Evolutionary conservation across 2,888 invertebrate species (phyloP).

Genomic region (Fabriciana adippe): DNA sequence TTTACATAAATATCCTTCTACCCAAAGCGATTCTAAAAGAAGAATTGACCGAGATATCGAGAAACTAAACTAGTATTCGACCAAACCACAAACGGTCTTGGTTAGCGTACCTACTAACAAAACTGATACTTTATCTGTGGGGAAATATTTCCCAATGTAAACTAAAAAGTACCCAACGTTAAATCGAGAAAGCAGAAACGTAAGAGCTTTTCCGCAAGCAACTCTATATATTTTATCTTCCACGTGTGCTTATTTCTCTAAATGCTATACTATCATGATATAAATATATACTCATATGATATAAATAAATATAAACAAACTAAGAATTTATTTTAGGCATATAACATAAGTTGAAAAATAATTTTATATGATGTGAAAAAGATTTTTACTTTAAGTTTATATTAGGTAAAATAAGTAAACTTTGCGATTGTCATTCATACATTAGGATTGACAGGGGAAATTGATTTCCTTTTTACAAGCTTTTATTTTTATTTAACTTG

Average conservation of each 20-base stretch:
- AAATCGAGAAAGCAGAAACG: constrained; percentile 10
- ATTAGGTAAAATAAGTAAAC: too few relatives aligned
- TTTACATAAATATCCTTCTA: background rate
- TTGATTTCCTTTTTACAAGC: too few relatives aligned
- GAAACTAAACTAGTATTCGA: constrained; percentile 29
- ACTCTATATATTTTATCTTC: background rate
- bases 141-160: constrained; percentile 15
- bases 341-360: too few relatives aligned
- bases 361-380: too few relatives aligned
- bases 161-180: constrained; percentile 5
- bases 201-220: constrained; percentile 7
- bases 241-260: background rate
- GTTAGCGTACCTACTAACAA: constrained; percentile 19
- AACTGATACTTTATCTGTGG: constrained; percentile 25
- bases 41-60: constrained; percentile 24
- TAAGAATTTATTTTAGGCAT: too few relatives aligned
- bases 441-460: too few relatives aligned
- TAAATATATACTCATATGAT: too few relatives aligned
- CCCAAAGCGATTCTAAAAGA: constrained; percentile 6
- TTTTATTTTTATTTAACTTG: too few relatives aligned
- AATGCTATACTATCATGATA: too few relatives aligned
- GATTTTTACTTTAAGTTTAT: too few relatives aligned
- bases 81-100: constrained; percentile 22
- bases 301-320: too few relatives aligned
- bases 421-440: too few relatives aligned